A percentile compares a stretch with the other conserved stretches of the same genome.
Conservation (phyloP, 2,113 vertebrate species). For the Brachyhypopomus gauderio region DNA sequence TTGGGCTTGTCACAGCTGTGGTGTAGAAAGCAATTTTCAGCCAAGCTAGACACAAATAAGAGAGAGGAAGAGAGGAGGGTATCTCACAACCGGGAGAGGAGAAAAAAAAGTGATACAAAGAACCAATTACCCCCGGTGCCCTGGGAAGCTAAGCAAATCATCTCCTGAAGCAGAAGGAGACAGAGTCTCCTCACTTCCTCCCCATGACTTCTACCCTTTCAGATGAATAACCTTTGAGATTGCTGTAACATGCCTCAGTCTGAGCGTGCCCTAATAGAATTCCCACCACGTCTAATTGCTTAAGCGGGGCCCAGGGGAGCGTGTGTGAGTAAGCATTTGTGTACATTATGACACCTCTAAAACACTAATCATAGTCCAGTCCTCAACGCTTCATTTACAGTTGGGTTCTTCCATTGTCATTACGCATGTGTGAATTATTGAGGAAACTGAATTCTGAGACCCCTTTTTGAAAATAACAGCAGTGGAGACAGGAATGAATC, state of each 20-base stretch:
- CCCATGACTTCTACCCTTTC: conserved; percentile 44
- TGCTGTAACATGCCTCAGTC: conserved; percentile 12
- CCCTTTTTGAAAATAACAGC: too few relatives aligned
- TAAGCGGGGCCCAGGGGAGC: conserved; percentile 17
- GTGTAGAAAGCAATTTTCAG: conserved; percentile 51
- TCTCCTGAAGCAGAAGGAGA: conserved; percentile 34
- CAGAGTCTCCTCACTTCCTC: conserved; percentile 11
- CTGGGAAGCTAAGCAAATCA: conserved; percentile 46
- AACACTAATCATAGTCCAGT: conserved; percentile 1
- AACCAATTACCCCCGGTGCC: conserved; percentile 47
- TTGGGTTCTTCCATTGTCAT: too few relatives aligned
- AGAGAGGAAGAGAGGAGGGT: conserved; percentile 10
- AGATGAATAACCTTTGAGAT: conserved; percentile 48
- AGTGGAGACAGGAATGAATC: too few relatives aligned
- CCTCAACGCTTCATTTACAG: background rate
- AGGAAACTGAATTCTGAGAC: too few relatives aligned
- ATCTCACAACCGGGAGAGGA: conserved; percentile 36
- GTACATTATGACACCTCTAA: conserved; percentile 15
- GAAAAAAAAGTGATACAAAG: conserved; percentile 48
- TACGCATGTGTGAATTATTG: too few relatives aligned
- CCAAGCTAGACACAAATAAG: conserved; percentile 48
- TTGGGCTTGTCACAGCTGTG: conserved; percentile 45
- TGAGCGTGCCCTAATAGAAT: conserved; percentile 44
- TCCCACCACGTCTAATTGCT: conserved; percentile 44
- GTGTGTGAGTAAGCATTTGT: conserved; percentile 35